Evolutionary conservation across 1,140 invertebrate genomes (phyloP).

Genomic region (Dendroctonus ponderosae): DNA sequence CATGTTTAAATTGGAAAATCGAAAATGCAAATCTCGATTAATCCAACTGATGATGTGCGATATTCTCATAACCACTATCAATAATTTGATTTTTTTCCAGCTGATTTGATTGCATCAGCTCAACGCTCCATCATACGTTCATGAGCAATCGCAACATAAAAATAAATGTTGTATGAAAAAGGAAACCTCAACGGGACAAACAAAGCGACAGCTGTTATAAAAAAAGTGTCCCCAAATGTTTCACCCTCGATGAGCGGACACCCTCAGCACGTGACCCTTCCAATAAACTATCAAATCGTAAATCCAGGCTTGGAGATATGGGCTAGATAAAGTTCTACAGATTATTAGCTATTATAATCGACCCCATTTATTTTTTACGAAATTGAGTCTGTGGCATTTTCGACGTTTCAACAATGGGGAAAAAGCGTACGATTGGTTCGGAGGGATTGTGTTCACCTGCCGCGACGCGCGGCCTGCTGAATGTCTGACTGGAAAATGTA

Average conservation of each 20-base stretch:
- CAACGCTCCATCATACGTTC: too few species aligned
- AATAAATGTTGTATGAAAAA: slow-evolving; percentile 22
- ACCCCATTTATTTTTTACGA: slow-evolving; percentile 19
- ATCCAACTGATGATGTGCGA: too few species aligned
- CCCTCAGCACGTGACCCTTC: slow-evolving; percentile 22
- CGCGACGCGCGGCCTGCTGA: too few species aligned
- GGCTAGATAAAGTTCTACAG: slow-evolving; percentile 24
- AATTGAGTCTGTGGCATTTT: slow-evolving; percentile 25
- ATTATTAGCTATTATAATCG: slow-evolving; percentile 28
- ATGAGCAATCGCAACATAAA: neutral
- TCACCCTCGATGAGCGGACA: slow-evolving; percentile 4
- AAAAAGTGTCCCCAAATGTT: slow-evolving; percentile 20
- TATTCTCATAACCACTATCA: too few species aligned
- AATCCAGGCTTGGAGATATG: slow-evolving; percentile 20
- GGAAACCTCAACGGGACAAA: slow-evolving; percentile 27
- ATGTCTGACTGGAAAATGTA: too few species aligned
- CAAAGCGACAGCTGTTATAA: slow-evolving; percentile 26
- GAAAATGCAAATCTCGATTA: too few species aligned
- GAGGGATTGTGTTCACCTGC: too few species aligned
- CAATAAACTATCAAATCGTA: slow-evolving; percentile 27
- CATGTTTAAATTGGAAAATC: too few species aligned
- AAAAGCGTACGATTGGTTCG: too few species aligned
- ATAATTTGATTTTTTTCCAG: too few species aligned
- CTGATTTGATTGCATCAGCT: too few species aligned
- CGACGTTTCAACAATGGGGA: slow-evolving; percentile 5